Conservation (phyloP, 2,888 invertebrate genomes). For the Archips crataeganus region DNA sequence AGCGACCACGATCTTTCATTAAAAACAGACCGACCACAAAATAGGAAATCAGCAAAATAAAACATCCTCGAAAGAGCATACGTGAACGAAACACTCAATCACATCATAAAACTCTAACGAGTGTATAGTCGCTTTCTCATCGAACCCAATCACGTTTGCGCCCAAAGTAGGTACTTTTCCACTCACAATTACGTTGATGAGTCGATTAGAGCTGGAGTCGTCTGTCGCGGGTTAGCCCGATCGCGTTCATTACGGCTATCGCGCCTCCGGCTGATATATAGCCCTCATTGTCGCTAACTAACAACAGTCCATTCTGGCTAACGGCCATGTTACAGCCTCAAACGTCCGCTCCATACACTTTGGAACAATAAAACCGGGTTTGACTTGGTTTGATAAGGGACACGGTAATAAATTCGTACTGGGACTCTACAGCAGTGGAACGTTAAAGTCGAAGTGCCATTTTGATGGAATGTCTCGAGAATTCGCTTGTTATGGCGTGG, state of each 20-base stretch:
- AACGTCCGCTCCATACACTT: constrained; percentile 54
- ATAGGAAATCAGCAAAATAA: not conserved
- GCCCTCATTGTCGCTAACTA: constrained; percentile 76
- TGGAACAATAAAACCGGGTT: constrained; percentile 43
- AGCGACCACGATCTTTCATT: not conserved
- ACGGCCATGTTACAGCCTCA: constrained; percentile 68
- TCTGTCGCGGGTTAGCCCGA: constrained; percentile 54
- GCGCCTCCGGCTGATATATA: constrained; percentile 67
- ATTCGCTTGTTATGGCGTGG: not conserved
- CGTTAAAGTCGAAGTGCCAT: not conserved
- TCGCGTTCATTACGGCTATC: constrained; percentile 54
- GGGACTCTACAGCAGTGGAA: constrained; percentile 10
- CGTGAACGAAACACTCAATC: too few relatives aligned
- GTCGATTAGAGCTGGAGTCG: constrained; percentile 59
- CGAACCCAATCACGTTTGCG: constrained; percentile 19
- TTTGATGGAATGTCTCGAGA: not conserved
- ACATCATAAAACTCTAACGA: not conserved
- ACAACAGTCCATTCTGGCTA: constrained; percentile 75
- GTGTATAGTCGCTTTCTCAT: not conserved
- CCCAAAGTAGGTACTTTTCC: constrained; percentile 10
- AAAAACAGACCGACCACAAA: not conserved
- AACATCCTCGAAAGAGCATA: too few relatives aligned
- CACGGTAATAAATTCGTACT: constrained; percentile 23
- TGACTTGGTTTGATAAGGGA: constrained; percentile 41
- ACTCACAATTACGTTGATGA: constrained; percentile 55